phyloP scores from a whole-genome alignment of 2,888 invertebrate species.

The Mythimna albipuncta region DNA sequence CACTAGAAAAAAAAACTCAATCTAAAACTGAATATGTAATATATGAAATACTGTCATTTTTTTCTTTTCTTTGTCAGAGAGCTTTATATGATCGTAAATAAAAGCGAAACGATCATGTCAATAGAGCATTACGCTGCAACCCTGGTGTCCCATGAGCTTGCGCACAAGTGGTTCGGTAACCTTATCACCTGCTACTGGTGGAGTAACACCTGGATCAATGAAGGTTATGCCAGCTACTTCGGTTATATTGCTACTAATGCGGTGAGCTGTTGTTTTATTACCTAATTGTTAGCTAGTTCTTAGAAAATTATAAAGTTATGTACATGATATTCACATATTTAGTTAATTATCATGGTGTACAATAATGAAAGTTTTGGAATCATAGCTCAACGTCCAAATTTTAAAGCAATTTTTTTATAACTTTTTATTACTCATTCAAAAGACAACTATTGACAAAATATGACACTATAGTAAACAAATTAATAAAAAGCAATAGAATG shows the following conservation, averaged over 20 bases:
- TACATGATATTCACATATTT: too few relatives aligned
- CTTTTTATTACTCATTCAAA: too few relatives aligned
- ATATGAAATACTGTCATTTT: not conserved
- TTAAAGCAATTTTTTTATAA: too few relatives aligned
- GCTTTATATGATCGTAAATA: conserved; percentile 79
- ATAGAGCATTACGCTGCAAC: conserved; percentile 87
- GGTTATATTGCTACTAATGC: conserved; percentile 90
- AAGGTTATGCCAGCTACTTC: conserved; percentile 93
- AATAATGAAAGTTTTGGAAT: not conserved
- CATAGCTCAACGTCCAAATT: not conserved
- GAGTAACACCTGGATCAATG: conserved; percentile 94
- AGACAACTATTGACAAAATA: too few relatives aligned
- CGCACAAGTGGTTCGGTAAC: conserved; percentile 96
- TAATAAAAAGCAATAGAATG: not conserved
- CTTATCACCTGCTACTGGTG: conserved; percentile 94
- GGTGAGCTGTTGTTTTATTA: conserved; percentile 62
- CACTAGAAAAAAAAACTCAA: not conserved
- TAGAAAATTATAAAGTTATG: too few relatives aligned
- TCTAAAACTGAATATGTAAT: not conserved
- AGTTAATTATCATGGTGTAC: too few relatives aligned
- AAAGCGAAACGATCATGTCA: conserved; percentile 82
- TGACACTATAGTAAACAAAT: too few relatives aligned
- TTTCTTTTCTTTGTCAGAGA: conserved; percentile 76
- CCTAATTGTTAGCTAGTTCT: not conserved
- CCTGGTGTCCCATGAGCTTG: conserved; percentile 90